A percentile compares a stretch with the other conserved stretches of the same genome.
Evolutionary conservation across 2,797 vertebrate genomes (phyloP).

Genomic region (Propithecus deckenii): DNA sequence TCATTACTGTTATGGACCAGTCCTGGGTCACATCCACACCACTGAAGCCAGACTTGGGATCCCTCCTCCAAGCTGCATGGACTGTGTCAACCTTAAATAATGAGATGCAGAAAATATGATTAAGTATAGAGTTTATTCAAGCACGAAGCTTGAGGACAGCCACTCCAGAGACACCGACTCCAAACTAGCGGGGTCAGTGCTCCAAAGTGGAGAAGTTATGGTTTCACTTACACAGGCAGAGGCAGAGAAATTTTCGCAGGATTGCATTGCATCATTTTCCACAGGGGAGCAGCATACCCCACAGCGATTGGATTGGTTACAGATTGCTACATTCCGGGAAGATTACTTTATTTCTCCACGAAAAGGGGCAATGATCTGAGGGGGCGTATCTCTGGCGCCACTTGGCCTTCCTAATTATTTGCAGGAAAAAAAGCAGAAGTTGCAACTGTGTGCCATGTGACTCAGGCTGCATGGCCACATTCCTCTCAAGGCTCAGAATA

Average conservation of each 20-base stretch:
- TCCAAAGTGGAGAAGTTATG: neutral
- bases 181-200: neutral
- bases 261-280: neutral
- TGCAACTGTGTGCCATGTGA: neutral
- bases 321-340: neutral
- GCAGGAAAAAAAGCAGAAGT: neutral
- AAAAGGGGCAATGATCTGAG: neutral
- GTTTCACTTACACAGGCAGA: neutral
- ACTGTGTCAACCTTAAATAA: neutral
- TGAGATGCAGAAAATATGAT: neutral
- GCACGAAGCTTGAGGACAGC: neutral
- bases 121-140: neutral
- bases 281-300: neutral
- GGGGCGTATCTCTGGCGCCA: neutral
- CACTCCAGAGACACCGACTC: neutral
- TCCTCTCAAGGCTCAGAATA: neutral
- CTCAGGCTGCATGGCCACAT: neutral
- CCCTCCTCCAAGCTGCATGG: neutral
- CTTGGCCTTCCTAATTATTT: neutral
- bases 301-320: neutral
- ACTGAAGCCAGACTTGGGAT: neutral
- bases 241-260: neutral
- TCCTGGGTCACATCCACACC: neutral
- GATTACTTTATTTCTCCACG: neutral
- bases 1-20: neutral